Evolutionary conservation across 2,113 vertebrate species (phyloP).

Genomic region (Tympanuchus pallidicinctus): DNA sequence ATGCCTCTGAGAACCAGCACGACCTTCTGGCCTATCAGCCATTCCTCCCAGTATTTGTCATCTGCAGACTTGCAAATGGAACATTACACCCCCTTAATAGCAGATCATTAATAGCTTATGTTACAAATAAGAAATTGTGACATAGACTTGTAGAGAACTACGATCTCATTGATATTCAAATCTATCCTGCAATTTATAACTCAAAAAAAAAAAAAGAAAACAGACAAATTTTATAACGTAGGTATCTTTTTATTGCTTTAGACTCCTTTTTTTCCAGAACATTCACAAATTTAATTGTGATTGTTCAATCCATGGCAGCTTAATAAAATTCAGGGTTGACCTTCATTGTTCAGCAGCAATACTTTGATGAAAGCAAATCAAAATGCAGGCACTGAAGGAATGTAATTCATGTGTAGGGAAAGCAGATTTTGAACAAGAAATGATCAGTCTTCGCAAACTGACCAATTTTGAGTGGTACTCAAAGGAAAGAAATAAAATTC

Average conservation of each 20-base stretch:
- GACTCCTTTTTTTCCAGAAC: not conserved
- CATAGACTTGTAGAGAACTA: not conserved
- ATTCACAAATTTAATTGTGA: not conserved
- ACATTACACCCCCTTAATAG: not conserved
- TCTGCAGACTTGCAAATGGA: not conserved
- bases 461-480: not conserved
- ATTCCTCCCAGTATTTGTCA: not conserved
- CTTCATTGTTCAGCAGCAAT: not conserved
- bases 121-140: slow-evolving; percentile 5
- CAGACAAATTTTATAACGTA: not conserved
- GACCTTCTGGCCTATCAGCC: too few species aligned
- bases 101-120: not conserved
- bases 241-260: not conserved
- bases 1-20: too few species aligned
- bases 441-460: not conserved
- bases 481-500: not conserved
- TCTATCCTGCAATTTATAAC: not conserved
- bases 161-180: not conserved
- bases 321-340: not conserved
- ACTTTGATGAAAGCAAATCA: not conserved
- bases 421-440: not conserved
- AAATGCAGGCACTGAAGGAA: not conserved
- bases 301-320: not conserved
- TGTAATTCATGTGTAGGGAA: not conserved
- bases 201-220: not conserved